These are phyloP conservation scores for Epirrhoe alternata DNA, from an alignment of 2,888 invertebrate species.

Conservation along the genomic window DNA sequence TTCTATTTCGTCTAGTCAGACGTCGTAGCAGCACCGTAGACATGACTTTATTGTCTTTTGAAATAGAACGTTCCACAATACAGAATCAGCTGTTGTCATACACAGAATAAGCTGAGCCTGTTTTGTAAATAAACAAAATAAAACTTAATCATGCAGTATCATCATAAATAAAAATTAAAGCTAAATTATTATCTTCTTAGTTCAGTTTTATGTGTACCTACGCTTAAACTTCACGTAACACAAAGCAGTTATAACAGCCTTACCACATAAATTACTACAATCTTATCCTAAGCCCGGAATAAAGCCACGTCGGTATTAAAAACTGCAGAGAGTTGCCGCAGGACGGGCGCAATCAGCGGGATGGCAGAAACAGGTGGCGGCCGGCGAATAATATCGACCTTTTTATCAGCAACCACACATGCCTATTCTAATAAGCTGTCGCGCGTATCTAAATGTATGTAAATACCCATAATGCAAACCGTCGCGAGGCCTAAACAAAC, in stretches of 20 bases:
- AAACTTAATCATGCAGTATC: background rate
- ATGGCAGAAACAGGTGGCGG: constrained; percentile 67
- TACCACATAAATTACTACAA: constrained; percentile 32
- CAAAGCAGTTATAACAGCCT: constrained; percentile 16
- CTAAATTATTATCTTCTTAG: constrained; percentile 18
- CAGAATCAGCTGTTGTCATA: constrained; percentile 19
- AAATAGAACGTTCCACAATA: constrained; percentile 9
- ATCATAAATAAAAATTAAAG: constrained; percentile 4
- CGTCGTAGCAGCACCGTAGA: constrained; percentile 13
- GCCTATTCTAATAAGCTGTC: constrained; percentile 50
- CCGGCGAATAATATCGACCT: constrained; percentile 62
- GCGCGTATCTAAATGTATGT: constrained; percentile 54
- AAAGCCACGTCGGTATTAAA: constrained; percentile 52
- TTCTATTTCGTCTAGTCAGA: constrained; percentile 3
- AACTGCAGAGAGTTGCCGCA: constrained; percentile 55
- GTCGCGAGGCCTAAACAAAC: constrained; percentile 72
- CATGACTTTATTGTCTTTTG: constrained; percentile 6
- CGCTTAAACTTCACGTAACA: constrained; percentile 29
- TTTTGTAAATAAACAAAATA: constrained; percentile 2
- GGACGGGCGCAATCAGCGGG: constrained; percentile 59
- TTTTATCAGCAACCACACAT: constrained; percentile 59
- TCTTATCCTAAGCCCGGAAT: constrained; percentile 32
- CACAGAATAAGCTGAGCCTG: background rate
- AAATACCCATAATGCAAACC: constrained; percentile 55
- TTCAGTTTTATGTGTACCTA: constrained; percentile 26